Base-by-base conservation (phyloP, 2,113 vertebrate species). In the Aix galericulata region DNA sequence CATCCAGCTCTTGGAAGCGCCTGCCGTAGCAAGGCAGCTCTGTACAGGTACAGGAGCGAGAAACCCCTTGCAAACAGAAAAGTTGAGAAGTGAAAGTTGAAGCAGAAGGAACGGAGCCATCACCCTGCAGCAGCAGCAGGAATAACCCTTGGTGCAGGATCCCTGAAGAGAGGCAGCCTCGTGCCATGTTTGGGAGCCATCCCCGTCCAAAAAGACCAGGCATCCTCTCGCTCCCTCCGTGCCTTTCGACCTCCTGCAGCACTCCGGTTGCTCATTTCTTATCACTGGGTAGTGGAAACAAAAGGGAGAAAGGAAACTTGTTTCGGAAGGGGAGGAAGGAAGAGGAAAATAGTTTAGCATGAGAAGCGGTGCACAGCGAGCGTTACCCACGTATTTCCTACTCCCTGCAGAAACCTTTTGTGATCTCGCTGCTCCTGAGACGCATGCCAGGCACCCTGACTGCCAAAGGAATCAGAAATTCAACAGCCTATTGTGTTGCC, bases 371-470 rank as follows among this genome's bases (percentile, higher is more conserved):
- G 22, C 69, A 48, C 23, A 72, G 46, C 2, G 66, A 96, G 63
- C 0, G 17, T 9, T 93, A 83, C 62, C 86, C 58, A 0, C 40
- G 88, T 38, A 69, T 79, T 92, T 96, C 91, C 95, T 87, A 84
- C 81, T 95, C 90, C 93, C 93, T 73, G 84, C 81, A 87, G 88
- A 92, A 94, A 40, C 36, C 86, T 88, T 93, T 94, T 95, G 88
- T 96, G 40, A 67, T 12, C 46, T 26, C 8, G 6, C 63, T 79
- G 88, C 92, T 91, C 88, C 80, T 1, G 0, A 91, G 74, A 29
- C 63, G 72, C 69, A 91, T 93, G 91, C 86, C 95, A 97, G 92
- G 86, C 95, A 94, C 80, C 56, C 59, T 27, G 64, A 79, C 40
- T 82, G 74, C 86, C 93, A 92, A 72, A 88, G 81, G 92, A 81